Conservation (phyloP, 2,797 vertebrate genomes). For the Chlorospingus semifuscus region DNA sequence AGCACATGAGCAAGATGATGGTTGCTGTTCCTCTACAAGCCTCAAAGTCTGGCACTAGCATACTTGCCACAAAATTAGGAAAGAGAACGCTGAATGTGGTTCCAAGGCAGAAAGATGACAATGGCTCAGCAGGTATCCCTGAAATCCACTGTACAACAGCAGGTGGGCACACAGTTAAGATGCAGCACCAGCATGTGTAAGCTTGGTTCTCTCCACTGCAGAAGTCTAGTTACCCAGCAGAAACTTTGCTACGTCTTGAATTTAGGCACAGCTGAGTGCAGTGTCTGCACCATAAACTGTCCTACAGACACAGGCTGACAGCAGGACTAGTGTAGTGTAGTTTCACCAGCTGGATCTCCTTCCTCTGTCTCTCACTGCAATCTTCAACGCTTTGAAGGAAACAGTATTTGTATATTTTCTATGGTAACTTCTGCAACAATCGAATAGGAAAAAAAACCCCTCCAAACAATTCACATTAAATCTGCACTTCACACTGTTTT, state of each 20-base stretch:
- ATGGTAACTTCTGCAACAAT: background rate
- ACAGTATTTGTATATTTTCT: background rate
- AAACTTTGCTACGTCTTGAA: background rate
- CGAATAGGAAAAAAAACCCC: background rate
- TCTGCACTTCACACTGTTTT: background rate
- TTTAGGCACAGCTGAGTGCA: background rate
- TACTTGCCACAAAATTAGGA: background rate
- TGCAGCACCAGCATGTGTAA: background rate
- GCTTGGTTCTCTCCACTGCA: background rate
- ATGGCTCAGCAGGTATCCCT: background rate
- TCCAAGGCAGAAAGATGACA: background rate
- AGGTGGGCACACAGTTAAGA: background rate
- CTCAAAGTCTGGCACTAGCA: background rate
- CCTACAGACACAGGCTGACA: background rate
- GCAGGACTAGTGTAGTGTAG: background rate
- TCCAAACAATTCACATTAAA: background rate
- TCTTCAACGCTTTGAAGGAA: background rate
- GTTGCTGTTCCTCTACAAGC: background rate
- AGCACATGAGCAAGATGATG: background rate
- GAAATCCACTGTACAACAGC: background rate
- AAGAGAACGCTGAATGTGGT: background rate
- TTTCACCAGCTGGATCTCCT: background rate
- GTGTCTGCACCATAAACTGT: background rate
- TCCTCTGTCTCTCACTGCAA: background rate
- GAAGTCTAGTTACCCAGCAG: background rate